These are phyloP conservation scores for Anastrepha obliqua DNA, from an alignment of 1,140 invertebrate genomes.

Conservation along the genomic window DNA sequence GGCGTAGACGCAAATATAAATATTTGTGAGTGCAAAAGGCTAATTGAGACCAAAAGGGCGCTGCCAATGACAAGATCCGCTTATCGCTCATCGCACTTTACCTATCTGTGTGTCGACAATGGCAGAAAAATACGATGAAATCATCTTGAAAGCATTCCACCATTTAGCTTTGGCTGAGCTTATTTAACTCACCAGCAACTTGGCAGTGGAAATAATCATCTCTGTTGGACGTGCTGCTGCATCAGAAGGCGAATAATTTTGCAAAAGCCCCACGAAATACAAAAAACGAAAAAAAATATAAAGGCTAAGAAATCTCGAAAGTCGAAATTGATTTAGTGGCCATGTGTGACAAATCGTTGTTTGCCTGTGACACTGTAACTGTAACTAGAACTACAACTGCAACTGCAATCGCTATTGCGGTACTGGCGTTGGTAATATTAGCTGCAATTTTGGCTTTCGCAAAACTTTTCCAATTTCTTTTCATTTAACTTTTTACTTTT, in stretches of 20 bases:
- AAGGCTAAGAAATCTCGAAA: background rate
- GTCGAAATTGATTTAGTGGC: conserved; percentile 47
- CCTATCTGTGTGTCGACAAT: conserved; percentile 17
- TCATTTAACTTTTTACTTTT: conserved; percentile 6
- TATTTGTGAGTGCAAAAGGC: conserved; percentile 7
- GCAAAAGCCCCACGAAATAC: background rate
- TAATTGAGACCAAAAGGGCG: background rate
- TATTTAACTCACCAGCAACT: background rate
- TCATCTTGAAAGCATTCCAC: background rate
- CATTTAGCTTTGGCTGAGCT: background rate
- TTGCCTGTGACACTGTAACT: background rate
- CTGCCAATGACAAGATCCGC: background rate
- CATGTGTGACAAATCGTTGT: conserved; percentile 43
- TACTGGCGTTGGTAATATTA: conserved; percentile 41
- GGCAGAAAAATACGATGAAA: conserved; percentile 12
- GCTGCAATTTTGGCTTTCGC: conserved; percentile 17
- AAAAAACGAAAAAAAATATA: background rate
- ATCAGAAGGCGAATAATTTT: background rate
- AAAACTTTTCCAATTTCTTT: conserved; percentile 50
- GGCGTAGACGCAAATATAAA: conserved; percentile 25
- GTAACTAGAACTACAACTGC: background rate
- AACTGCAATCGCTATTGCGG: conserved; percentile 4
- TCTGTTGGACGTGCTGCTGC: background rate
- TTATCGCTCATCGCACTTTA: background rate
- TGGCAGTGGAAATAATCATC: background rate